Evolutionary conservation across 1,140 invertebrate genomes (phyloP).

Genomic region (Philopotamus ludificatus): DNA sequence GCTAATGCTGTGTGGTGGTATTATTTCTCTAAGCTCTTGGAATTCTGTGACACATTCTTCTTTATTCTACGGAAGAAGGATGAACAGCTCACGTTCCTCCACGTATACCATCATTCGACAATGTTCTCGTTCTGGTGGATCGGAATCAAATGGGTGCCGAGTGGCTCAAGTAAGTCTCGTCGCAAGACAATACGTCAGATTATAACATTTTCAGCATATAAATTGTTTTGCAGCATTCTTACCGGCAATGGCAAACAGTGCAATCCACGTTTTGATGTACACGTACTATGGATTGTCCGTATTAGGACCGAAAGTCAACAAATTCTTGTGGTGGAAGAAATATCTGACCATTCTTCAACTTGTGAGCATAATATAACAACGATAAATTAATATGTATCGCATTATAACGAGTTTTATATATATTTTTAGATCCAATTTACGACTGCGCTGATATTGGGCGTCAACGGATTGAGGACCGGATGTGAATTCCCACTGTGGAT

Average conservation of each 20-base stretch:
- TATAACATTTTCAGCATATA: conserved; percentile 6
- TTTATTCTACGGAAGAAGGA: conserved; percentile 88
- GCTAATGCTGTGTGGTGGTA: conserved; percentile 95
- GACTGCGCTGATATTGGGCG: conserved; percentile 76
- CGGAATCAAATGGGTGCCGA: conserved; percentile 93
- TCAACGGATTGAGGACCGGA: conserved; percentile 77
- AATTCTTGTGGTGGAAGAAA: conserved; percentile 93
- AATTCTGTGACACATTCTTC: conserved; percentile 92
- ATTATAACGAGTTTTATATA: conserved; percentile 13
- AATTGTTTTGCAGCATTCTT: conserved; percentile 68
- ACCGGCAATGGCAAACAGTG: conserved; percentile 87
- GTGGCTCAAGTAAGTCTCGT: conserved; percentile 79
- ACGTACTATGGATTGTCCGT: conserved; percentile 86
- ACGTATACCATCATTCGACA: conserved; percentile 89
- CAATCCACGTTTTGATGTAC: conserved; percentile 92
- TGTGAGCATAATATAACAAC: conserved; percentile 47
- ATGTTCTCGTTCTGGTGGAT: conserved; percentile 96
- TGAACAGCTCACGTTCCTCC: conserved; percentile 84
- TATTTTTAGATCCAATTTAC: conserved; percentile 77
- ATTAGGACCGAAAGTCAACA: conserved; percentile 73
- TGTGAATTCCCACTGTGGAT: conserved; percentile 93
- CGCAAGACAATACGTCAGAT: conserved; percentile 27
- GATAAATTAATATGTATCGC: not conserved
- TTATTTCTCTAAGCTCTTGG: conserved; percentile 90
- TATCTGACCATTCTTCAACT: conserved; percentile 85